Percentiles rank a stretch among this genome's conserved stretches.
phyloP scores from a whole-genome alignment of 2,797 vertebrate species.

The Pipistrellus nathusii region DNA sequence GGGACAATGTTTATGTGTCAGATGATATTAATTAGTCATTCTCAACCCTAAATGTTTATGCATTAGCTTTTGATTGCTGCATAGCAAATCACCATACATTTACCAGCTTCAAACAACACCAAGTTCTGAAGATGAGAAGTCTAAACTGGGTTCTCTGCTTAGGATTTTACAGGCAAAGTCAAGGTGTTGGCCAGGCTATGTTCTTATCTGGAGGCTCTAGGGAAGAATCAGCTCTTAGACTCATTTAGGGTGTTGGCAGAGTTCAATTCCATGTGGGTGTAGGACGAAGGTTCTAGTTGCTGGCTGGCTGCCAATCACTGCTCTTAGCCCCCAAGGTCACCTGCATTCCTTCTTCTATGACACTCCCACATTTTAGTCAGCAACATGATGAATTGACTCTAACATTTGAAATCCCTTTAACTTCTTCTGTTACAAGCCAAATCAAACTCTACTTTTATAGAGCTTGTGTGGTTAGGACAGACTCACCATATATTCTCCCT shows the following conservation, averaged over 20 bases:
- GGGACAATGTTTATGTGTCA: not conserved
- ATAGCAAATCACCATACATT: not conserved
- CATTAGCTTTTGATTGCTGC: not conserved
- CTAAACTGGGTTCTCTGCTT: not conserved
- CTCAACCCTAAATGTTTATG: not conserved
- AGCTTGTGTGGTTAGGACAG: not conserved
- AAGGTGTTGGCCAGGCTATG: not conserved
- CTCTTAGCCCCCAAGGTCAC: not conserved
- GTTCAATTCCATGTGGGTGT: not conserved
- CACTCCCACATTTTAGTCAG: not conserved
- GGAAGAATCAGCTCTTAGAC: not conserved
- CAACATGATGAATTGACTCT: not conserved
- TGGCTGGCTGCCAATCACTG: not conserved
- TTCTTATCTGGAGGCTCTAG: not conserved
- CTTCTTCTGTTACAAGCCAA: not conserved
- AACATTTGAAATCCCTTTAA: not conserved
- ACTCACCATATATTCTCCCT: not conserved
- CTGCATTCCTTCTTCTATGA: not conserved
- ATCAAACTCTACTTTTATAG: constrained; percentile 14
- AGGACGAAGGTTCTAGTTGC: not conserved
- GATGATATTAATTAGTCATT: not conserved
- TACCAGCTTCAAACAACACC: not conserved
- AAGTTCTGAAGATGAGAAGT: not conserved
- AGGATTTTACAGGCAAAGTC: not conserved
- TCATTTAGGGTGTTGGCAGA: not conserved